phyloP scores from a whole-genome alignment of 2,888 invertebrate species.

The Rhimphoctona megacephalus region DNA sequence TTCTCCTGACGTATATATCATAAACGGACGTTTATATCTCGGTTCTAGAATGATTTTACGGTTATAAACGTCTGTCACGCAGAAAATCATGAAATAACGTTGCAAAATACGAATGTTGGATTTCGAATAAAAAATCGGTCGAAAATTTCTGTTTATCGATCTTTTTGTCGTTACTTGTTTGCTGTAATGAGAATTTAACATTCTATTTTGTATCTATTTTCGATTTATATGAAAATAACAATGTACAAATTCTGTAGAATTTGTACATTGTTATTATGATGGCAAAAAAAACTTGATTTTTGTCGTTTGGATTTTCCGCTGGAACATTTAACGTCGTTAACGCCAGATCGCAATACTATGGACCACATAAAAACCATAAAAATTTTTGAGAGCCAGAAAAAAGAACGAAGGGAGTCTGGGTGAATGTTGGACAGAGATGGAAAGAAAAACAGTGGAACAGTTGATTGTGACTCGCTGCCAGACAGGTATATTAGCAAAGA shows the following conservation, averaged over 20 bases:
- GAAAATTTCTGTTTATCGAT: conserved; percentile 5
- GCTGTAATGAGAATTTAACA: conserved; percentile 8
- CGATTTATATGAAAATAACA: background rate
- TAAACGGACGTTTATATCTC: conserved; percentile 49
- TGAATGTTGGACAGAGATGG: conserved; percentile 7
- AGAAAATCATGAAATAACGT: conserved; percentile 53
- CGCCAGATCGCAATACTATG: conserved; percentile 2
- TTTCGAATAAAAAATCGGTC: background rate
- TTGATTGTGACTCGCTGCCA: conserved; percentile 57
- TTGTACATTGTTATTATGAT: too few relatives aligned
- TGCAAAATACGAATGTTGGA: background rate
- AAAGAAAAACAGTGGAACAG: conserved; percentile 2
- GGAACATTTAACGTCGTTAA: conserved; percentile 34
- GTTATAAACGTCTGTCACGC: conserved; percentile 28
- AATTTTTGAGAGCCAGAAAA: background rate
- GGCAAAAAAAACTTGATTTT: conserved; percentile 8
- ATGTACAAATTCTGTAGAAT: conserved; percentile 1
- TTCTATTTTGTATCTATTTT: background rate
- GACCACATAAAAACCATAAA: conserved; percentile 16
- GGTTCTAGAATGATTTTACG: conserved; percentile 48
- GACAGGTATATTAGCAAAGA: conserved; percentile 59
- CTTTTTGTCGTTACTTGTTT: background rate
- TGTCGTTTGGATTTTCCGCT: conserved; percentile 3
- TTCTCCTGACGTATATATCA: conserved; percentile 14
- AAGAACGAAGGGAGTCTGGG: background rate